Percentiles rank a stretch among this genome's conserved stretches.
Conservation (phyloP, 2,888 invertebrate species). For the Tipula confusa region DNA sequence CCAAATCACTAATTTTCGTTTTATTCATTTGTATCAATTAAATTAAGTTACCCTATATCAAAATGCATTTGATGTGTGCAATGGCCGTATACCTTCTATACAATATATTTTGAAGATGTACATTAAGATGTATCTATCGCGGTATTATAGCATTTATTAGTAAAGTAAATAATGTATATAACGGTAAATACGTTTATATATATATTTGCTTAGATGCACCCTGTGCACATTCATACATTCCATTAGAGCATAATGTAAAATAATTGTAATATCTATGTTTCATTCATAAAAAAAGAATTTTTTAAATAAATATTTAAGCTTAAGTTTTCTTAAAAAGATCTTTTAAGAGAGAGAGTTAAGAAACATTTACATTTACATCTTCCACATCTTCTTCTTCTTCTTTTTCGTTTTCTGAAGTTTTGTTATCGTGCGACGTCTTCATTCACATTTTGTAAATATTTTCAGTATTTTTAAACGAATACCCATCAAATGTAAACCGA, state of each 20-base stretch:
- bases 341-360: neutral
- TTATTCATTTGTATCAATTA: too few species aligned
- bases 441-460: constrained; percentile 7
- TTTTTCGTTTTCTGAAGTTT: neutral
- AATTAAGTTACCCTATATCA: too few species aligned
- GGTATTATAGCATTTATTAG: neutral
- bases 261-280: neutral
- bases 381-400: neutral
- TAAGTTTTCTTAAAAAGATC: neutral
- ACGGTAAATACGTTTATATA: neutral
- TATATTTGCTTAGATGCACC: neutral
- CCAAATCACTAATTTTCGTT: too few species aligned
- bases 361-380: neutral
- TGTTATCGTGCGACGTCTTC: neutral
- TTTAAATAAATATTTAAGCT: neutral
- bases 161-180: neutral
- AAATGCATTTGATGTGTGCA: neutral
- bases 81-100: neutral
- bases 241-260: neutral
- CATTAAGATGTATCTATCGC: neutral
- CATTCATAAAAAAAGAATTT: constrained; percentile 14
- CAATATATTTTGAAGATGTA: too few species aligned
- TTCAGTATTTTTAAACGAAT: neutral
- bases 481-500: neutral
- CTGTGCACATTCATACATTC: constrained; percentile 27